These are phyloP conservation scores for Anas platyrhynchos DNA, from an alignment of 2,113 vertebrate genomes.

Conservation along the genomic window DNA sequence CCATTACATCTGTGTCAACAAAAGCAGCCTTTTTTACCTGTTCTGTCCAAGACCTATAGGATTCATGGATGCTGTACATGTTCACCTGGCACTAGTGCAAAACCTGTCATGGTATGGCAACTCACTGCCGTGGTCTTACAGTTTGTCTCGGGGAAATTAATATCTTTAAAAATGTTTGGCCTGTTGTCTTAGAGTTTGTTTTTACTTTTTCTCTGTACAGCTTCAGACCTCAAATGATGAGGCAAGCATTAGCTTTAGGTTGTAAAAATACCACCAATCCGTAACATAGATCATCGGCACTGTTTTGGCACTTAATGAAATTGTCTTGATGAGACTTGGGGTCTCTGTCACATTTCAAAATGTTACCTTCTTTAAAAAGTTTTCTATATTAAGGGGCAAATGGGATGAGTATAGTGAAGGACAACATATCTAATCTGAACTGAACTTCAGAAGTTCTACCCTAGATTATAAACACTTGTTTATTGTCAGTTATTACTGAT, in stretches of 20 bases:
- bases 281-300: not conserved
- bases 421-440: not conserved
- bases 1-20: not conserved
- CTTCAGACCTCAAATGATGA: not conserved
- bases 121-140: not conserved
- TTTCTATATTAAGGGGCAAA: not conserved
- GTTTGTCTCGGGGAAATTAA: not conserved
- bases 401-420: not conserved
- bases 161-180: not conserved
- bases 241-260: not conserved
- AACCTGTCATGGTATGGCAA: not conserved
- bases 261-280: not conserved
- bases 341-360: not conserved
- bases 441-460: not conserved
- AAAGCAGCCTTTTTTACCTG: not conserved
- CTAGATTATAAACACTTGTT: not conserved
- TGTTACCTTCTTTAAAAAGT: not conserved
- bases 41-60: not conserved
- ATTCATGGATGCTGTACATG: not conserved
- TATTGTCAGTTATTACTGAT: not conserved
- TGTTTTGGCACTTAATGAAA: not conserved
- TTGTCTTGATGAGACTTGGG: not conserved
- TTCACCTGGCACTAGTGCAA: not conserved
- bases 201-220: not conserved
- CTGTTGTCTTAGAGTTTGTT: not conserved